Percentiles rank a stretch among this genome's conserved stretches.
Evolutionary conservation across 2,797 vertebrate species (phyloP).

Genomic region (Spatula versicolor): DNA sequence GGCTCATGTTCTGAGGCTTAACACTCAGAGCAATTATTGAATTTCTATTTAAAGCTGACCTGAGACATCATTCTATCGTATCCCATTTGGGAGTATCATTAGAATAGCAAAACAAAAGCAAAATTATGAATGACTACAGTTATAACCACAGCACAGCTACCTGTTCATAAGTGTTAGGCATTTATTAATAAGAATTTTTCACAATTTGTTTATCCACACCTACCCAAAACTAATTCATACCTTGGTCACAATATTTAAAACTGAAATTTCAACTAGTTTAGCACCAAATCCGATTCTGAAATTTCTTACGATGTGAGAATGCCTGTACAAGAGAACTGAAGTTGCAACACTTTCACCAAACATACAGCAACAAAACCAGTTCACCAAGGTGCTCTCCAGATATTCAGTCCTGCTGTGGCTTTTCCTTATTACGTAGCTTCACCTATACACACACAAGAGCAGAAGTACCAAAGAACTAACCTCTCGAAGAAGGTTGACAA

Average conservation of each 20-base stretch:
- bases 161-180: not conserved
- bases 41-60: not conserved
- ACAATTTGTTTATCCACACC: not conserved
- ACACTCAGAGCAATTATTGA: not conserved
- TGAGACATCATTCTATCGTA: not conserved
- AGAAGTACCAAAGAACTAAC: not conserved
- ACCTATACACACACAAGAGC: fast-evolving
- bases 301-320: too few relatives aligned
- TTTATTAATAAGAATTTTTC: not conserved
- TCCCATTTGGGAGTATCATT: not conserved
- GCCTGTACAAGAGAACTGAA: not conserved
- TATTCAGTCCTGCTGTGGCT: not conserved
- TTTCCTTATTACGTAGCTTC: not conserved
- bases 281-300: not conserved
- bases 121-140: not conserved
- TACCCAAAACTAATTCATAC: not conserved
- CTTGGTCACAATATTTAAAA: not conserved
- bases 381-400: not conserved
- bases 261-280: not conserved
- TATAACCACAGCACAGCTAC: not conserved
- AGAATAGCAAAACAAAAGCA: not conserved
- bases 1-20: not conserved
- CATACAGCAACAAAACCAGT: not conserved
- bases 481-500: not conserved
- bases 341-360: not conserved